These are phyloP conservation scores for Leptinotarsa rubiginosa DNA, from an alignment of 2,888 invertebrate species.

Conservation along the genomic window DNA sequence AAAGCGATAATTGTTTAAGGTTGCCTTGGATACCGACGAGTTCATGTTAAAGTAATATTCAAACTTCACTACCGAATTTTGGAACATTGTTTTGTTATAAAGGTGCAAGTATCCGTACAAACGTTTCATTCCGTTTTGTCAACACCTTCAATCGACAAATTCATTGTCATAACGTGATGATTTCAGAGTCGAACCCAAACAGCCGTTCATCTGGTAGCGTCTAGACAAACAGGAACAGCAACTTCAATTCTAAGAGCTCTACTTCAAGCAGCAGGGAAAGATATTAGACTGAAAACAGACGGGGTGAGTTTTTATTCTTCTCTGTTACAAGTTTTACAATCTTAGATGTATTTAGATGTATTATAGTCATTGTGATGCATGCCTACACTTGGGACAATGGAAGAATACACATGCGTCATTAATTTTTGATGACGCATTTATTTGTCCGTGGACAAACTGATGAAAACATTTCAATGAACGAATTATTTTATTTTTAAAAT, in stretches of 20 bases:
- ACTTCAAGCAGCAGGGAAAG: slow-evolving; percentile 89
- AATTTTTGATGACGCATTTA: too few species aligned
- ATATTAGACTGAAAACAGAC: slow-evolving; percentile 87
- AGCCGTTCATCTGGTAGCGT: slow-evolving; percentile 94
- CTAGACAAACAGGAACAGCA: slow-evolving; percentile 91
- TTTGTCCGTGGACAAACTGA: too few species aligned
- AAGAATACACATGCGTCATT: too few species aligned
- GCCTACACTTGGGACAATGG: too few species aligned
- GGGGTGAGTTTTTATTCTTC: slow-evolving; percentile 75
- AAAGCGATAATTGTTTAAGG: slow-evolving; percentile 38
- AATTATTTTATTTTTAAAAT: too few species aligned
- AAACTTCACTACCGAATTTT: slow-evolving; percentile 20
- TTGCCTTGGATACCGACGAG: slow-evolving; percentile 33
- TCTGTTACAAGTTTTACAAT: background rate
- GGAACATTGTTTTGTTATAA: slow-evolving; percentile 21
- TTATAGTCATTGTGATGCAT: too few species aligned
- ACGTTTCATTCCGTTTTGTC: slow-evolving; percentile 1
- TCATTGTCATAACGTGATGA: slow-evolving; percentile 37
- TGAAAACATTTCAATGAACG: too few species aligned
- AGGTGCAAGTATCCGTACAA: background rate
- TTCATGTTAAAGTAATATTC: slow-evolving; percentile 29
- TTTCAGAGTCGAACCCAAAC: slow-evolving; percentile 90
- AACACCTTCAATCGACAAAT: background rate
- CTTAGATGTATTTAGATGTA: too few species aligned
- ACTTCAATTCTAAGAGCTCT: slow-evolving; percentile 90